A percentile compares a stretch with the other conserved stretches of the same genome.
phyloP scores from a whole-genome alignment of 1,140 invertebrate genomes.

The Pseudoatta argentina region DNA sequence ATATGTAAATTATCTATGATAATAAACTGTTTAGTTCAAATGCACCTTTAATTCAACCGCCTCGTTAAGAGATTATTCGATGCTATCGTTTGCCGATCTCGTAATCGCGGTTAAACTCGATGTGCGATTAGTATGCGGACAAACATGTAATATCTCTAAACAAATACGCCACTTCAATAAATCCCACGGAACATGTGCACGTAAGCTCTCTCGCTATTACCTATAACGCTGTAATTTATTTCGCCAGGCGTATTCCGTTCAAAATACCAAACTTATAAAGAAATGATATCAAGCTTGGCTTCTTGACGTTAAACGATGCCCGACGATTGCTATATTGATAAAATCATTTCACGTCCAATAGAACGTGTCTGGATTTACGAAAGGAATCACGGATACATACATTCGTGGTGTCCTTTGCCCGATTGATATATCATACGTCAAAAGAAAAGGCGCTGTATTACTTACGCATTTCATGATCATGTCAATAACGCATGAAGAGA shows the following conservation, averaged over 20 bases:
- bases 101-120: constrained; percentile 63
- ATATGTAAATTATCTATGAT: constrained; percentile 36
- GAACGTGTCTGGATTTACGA: constrained; percentile 57
- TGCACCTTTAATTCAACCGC: constrained; percentile 62
- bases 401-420: constrained; percentile 38
- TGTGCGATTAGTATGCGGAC: constrained; percentile 60
- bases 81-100: constrained; percentile 58
- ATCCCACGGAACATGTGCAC: constrained; percentile 31
- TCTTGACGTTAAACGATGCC: background rate
- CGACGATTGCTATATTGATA: constrained; percentile 58
- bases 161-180: constrained; percentile 64
- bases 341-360: constrained; percentile 63
- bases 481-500: background rate
- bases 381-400: constrained; percentile 45
- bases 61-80: constrained; percentile 62
- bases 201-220: background rate
- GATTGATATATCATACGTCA: constrained; percentile 65
- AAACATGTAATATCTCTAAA: constrained; percentile 61
- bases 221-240: constrained; percentile 31
- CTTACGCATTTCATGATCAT: background rate
- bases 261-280: constrained; percentile 54
- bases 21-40: constrained; percentile 49
- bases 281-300: constrained; percentile 31
- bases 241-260: constrained; percentile 12
- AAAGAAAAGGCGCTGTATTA: constrained; percentile 33